A percentile compares a stretch with the other conserved stretches of the same genome.
Conservation (phyloP, 2,113 vertebrate genomes). For the Mus spicilegus region DNA sequence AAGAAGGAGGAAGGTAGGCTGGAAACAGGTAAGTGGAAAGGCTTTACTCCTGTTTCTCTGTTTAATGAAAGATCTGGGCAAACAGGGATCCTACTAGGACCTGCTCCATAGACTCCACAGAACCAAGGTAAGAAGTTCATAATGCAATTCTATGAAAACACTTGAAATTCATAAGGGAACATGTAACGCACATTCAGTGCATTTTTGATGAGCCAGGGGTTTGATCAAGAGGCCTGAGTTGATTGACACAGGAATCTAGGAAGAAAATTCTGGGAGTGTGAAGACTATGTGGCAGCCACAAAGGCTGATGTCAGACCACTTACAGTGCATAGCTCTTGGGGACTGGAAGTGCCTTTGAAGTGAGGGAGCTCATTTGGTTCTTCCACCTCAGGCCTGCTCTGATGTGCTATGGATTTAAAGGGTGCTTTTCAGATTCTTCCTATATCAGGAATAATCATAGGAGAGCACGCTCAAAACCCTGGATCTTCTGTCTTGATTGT, state of each 20-base stretch:
- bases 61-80: not conserved
- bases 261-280: constrained; percentile 6
- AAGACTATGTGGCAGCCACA: not conserved
- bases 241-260: constrained; percentile 36
- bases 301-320: not conserved
- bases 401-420: constrained; percentile 7
- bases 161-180: not conserved
- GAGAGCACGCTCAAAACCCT: not conserved
- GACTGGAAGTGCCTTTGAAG: constrained; percentile 49
- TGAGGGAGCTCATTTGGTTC: not conserved
- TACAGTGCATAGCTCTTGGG: not conserved
- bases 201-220: not conserved
- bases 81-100: not conserved
- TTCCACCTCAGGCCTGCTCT: not conserved
- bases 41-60: not conserved
- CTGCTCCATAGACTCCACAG: rapidly evolving
- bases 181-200: not conserved
- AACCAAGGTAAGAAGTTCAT: not conserved
- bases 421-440: not conserved
- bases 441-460: rapidly evolving
- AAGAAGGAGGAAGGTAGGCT: not conserved
- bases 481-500: not conserved
- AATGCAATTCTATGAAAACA: not conserved
- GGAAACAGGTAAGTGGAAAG: not conserved
- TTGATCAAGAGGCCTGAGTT: not conserved